Percentiles rank a stretch among this genome's conserved stretches.
phyloP scores from a whole-genome alignment of 2,888 invertebrate species.

The Mesodorylaimus sp. region DNA sequence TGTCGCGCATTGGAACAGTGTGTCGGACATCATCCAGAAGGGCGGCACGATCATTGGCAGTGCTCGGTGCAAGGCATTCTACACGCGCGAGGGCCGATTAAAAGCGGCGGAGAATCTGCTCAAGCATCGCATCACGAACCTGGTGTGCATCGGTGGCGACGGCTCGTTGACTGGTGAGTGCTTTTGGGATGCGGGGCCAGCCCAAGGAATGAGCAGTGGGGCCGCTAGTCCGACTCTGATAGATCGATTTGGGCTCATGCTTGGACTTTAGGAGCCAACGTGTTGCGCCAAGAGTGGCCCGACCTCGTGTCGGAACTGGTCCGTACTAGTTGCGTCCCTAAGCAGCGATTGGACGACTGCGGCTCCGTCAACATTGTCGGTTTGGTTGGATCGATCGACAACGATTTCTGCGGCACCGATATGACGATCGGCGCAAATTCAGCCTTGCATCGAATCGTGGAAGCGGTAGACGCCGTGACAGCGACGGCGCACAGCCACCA shows the following conservation, averaged over 20 bases:
- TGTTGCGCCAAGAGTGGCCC: conserved; percentile 83
- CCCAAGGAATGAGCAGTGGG: too few species aligned
- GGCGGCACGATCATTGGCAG: conserved; percentile 98
- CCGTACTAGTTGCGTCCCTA: conserved; percentile 31
- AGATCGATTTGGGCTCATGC: too few species aligned
- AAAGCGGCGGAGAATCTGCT: conserved; percentile 82
- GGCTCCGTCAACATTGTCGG: conserved; percentile 63
- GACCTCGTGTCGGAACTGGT: conserved; percentile 64
- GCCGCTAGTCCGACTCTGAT: too few species aligned
- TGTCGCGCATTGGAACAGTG: conserved; percentile 88
- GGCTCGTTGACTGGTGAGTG: conserved; percentile 75
- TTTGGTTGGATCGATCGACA: conserved; percentile 97
- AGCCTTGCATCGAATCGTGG: conserved; percentile 89
- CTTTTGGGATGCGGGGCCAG: too few species aligned
- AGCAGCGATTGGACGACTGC: conserved; percentile 18
- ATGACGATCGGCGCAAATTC: conserved; percentile 98
- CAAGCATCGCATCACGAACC: conserved; percentile 65
- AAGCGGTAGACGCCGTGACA: conserved; percentile 91
- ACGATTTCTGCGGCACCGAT: conserved; percentile 98
- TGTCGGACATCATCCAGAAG: conserved; percentile 92
- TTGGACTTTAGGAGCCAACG: conserved; percentile 39
- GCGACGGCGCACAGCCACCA: conserved; percentile 95
- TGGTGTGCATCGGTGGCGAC: conserved; percentile 95
- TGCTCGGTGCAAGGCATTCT: conserved; percentile 81
- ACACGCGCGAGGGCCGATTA: conserved; percentile 64